Conservation (phyloP, 1,140 invertebrate genomes). For the Panulirus ornatus region DNA sequence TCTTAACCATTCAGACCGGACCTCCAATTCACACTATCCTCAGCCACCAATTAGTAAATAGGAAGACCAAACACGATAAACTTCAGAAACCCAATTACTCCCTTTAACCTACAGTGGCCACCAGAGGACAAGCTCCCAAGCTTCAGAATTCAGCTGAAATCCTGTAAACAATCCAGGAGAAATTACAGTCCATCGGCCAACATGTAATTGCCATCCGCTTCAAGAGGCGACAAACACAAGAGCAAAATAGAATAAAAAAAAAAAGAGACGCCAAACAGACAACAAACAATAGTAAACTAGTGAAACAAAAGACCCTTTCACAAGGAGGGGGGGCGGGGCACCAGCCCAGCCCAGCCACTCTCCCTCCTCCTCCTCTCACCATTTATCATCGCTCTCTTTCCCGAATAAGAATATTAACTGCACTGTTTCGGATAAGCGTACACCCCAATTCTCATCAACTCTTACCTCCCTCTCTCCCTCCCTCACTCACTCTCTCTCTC, state of each 20-base stretch:
- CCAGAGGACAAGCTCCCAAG: neutral
- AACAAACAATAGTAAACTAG: too few species aligned
- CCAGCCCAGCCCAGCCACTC: too few species aligned
- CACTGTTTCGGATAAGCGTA: constrained; percentile 22
- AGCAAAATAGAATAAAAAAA: too few species aligned
- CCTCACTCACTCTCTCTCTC: neutral
- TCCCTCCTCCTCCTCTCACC: neutral
- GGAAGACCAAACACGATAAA: constrained; percentile 29
- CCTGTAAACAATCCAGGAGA: neutral
- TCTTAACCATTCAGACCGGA: too few species aligned
- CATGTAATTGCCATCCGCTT: too few species aligned
- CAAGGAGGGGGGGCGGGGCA: too few species aligned
- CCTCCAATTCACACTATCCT: too few species aligned
- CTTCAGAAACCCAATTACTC: constrained; percentile 29
- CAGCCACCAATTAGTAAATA: constrained; percentile 30
- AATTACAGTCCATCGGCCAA: too few species aligned
- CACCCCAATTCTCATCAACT: constrained; percentile 37
- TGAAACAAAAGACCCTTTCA: too few species aligned
- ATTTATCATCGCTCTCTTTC: neutral
- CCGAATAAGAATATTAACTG: constrained; percentile 65
- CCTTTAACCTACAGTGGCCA: neutral
- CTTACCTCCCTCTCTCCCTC: constrained; percentile 6
- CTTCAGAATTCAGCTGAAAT: neutral
- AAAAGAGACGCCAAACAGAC: too few species aligned
- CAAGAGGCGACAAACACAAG: too few species aligned